A percentile compares a stretch with the other conserved stretches of the same genome.
Evolutionary conservation across 1,140 invertebrate genomes (phyloP).

Genomic region (Bombus balteatus): DNA sequence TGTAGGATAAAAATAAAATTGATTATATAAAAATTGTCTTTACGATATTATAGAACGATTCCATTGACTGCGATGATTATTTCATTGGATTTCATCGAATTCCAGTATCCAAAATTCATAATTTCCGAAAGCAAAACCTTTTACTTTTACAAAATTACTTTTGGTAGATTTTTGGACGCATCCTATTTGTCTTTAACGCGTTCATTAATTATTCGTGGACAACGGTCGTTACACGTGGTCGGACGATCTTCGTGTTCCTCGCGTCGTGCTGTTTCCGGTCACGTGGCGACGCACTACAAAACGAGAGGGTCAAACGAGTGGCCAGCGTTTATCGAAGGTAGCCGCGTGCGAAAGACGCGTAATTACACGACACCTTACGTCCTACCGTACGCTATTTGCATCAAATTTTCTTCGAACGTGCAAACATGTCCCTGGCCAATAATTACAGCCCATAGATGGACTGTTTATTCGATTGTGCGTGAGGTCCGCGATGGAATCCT

Average conservation of each 20-base stretch:
- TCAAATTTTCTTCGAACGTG: constrained; percentile 38
- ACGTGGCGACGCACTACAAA: constrained; percentile 67
- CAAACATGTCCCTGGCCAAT: constrained; percentile 44
- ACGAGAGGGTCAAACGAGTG: constrained; percentile 60
- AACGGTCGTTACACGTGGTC: constrained; percentile 28
- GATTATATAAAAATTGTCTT: too few species aligned
- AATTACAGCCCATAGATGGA: constrained; percentile 33
- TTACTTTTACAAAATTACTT: background rate
- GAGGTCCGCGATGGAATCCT: constrained; percentile 47
- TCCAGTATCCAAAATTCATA: too few species aligned
- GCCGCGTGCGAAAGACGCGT: constrained; percentile 75
- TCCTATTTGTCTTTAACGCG: background rate
- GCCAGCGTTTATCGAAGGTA: constrained; percentile 68
- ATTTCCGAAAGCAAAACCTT: too few species aligned
- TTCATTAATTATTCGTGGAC: constrained; percentile 53
- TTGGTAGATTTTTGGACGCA: background rate
- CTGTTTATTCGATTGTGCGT: constrained; percentile 38
- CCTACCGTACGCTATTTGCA: constrained; percentile 9
- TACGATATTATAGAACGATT: too few species aligned
- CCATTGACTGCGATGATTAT: too few species aligned
- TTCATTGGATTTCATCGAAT: too few species aligned
- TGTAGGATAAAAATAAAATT: too few species aligned
- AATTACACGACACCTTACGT: constrained; percentile 69
- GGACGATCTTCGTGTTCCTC: constrained; percentile 28
- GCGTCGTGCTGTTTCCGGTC: constrained; percentile 71